These are phyloP conservation scores for Panthera leo DNA, from an alignment of 2,113 vertebrate genomes.

Conservation along the genomic window DNA sequence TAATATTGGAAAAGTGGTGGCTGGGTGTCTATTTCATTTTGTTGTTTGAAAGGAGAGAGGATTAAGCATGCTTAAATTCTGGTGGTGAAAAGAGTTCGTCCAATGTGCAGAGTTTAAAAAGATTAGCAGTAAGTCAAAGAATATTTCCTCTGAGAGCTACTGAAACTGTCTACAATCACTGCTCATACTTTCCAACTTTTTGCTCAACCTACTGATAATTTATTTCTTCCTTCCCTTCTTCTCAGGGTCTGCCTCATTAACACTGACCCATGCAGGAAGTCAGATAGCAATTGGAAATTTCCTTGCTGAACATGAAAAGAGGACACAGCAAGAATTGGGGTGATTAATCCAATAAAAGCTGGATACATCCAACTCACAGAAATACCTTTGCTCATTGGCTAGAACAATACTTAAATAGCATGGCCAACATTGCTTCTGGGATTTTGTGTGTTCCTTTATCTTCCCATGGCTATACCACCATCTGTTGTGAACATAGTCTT, in stretches of 20 bases:
- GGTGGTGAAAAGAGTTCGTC: not conserved
- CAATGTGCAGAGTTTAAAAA: not conserved
- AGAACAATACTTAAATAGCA: not conserved
- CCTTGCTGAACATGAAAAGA: not conserved
- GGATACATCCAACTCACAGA: not conserved
- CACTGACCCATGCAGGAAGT: not conserved
- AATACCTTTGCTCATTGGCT: not conserved
- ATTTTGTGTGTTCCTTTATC: not conserved
- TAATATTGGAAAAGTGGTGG: not conserved
- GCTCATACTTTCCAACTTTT: not conserved
- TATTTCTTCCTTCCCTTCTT: not conserved
- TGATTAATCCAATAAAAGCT: not conserved
- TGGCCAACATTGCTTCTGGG: not conserved
- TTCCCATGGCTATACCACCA: rapidly evolving
- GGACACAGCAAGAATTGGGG: not conserved
- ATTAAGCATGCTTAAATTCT: not conserved
- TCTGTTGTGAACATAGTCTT: not conserved
- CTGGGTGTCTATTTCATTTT: not conserved
- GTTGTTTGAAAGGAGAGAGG: not conserved
- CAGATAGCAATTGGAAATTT: not conserved
- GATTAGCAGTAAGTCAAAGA: not conserved
- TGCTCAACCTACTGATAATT: not conserved
- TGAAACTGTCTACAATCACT: not conserved
- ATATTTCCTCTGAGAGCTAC: not conserved
- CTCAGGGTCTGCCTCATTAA: not conserved